These are phyloP conservation scores for Fissipunctia ypsillon DNA, from an alignment of 2,888 invertebrate species.

Conservation along the genomic window DNA sequence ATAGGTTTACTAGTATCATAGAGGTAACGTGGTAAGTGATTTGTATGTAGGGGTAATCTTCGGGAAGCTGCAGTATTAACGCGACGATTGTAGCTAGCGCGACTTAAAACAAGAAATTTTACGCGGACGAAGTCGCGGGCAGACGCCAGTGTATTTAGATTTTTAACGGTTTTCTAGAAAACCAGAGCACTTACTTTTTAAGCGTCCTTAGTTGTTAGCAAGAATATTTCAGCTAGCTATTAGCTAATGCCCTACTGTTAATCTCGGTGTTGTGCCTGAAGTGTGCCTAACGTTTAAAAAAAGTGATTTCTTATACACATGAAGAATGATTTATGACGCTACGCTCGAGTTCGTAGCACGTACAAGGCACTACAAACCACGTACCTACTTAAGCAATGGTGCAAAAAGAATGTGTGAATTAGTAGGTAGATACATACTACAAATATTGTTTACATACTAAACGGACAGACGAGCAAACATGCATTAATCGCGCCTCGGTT, in stretches of 20 bases:
- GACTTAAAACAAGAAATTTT: too few species aligned
- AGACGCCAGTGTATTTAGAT: too few species aligned
- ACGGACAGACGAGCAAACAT: background rate
- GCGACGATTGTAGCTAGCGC: too few species aligned
- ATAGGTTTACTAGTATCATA: too few species aligned
- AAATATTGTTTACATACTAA: background rate
- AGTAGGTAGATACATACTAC: background rate
- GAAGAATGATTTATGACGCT: conserved; percentile 9
- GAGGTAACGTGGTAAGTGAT: too few species aligned
- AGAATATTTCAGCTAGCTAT: background rate
- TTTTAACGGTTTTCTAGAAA: background rate
- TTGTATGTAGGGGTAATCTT: too few species aligned
- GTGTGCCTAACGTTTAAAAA: conserved; percentile 1
- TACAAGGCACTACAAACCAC: background rate
- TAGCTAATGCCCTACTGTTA: background rate
- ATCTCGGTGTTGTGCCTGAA: background rate
- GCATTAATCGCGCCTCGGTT: background rate
- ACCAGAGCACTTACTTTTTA: background rate
- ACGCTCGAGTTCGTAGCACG: background rate
- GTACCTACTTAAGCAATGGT: background rate
- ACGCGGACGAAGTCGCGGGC: too few species aligned
- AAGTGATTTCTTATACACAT: conserved; percentile 10
- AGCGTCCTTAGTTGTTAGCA: background rate
- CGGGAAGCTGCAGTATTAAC: too few species aligned
- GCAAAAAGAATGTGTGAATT: background rate